Conservation (phyloP, 1,140 invertebrate genomes). For the Cherax destructor region DNA sequence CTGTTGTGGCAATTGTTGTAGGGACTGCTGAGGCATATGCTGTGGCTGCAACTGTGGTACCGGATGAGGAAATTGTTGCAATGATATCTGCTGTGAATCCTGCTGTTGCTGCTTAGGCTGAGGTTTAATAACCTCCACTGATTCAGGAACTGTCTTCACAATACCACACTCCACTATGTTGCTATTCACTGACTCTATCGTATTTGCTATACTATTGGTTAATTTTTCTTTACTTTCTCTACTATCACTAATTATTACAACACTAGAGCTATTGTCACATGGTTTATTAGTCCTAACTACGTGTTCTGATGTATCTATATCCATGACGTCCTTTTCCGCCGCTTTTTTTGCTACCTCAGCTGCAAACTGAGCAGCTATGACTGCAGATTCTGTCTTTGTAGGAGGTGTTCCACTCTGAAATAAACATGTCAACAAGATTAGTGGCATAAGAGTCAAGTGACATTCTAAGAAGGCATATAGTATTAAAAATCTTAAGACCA, state of each 20-base stretch:
- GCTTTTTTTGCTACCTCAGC: slow-evolving; percentile 63
- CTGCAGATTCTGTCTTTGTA: slow-evolving; percentile 46
- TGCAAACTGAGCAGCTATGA: slow-evolving; percentile 59
- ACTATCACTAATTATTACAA: slow-evolving; percentile 64
- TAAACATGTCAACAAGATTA: background rate
- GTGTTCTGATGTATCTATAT: slow-evolving; percentile 46
- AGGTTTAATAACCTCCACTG: slow-evolving; percentile 49
- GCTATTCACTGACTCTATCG: slow-evolving; percentile 52
- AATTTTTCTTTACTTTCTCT: slow-evolving; percentile 65
- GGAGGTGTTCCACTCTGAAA: slow-evolving; percentile 64
- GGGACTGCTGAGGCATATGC: slow-evolving; percentile 34
- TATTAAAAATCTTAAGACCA: too few relatives aligned
- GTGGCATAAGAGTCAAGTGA: too few relatives aligned
- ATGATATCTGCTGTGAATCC: slow-evolving; percentile 30
- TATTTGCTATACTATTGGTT: slow-evolving; percentile 65
- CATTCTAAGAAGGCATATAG: too few relatives aligned
- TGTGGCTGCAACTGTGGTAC: background rate
- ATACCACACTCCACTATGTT: slow-evolving; percentile 55
- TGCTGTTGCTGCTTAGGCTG: slow-evolving; percentile 32
- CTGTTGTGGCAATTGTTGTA: slow-evolving; percentile 37
- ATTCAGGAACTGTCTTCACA: slow-evolving; percentile 57
- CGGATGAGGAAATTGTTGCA: slow-evolving; percentile 42
- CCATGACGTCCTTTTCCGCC: slow-evolving; percentile 61
- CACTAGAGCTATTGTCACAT: slow-evolving; percentile 66
- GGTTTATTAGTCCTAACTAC: slow-evolving; percentile 67